Base-by-base conservation (phyloP, 37 sponge, comb jelly and placozoan species). In the Oopsacas minuta region DNA sequence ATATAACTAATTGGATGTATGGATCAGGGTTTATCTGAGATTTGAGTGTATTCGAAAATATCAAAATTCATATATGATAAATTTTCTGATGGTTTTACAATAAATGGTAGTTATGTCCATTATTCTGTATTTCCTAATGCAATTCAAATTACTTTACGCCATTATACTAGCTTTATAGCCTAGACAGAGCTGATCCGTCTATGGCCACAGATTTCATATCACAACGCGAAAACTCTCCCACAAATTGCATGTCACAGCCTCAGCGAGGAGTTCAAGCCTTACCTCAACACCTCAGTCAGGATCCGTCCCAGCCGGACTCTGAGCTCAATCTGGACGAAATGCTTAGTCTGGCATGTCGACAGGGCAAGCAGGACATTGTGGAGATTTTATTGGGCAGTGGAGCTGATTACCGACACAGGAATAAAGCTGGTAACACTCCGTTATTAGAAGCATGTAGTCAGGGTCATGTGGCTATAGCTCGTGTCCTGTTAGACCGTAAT, bases 361-460 rank as follows among this genome's bases (percentile, higher is more conserved):
- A 98, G 53, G 99, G 99, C 10, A 98, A 98, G 82, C 99, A 98
- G 83, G 99, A 98, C 81, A 98, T 98, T 23, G 99, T 94, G 0
- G 96, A 98, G 82, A 86, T 98, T 34, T 85, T 98, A n/a, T 84
- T 98, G 38, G 99, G 95, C 84, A 95, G 92, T 49, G 99, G 99
- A 0, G 99, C 99, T 23, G 90, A 91, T 42, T 93, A 95, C 23
- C 91, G 93, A 85, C 94, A 94, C 52, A 82, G 95, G 23, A 98
- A 98, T 85, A 95, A 96, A 52, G 94, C 95, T 22, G 99, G 99
- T 0, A 97, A 97, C 89, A 97, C 99, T 12, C 95, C 99, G 0
- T 88, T 97, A 0, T 87, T 97, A 51, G 99, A 97, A 83, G 99
- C 99, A 0, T 97, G 99, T 69, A 94, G 93, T 39, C 99, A 97